Evolutionary conservation across 2,888 invertebrate genomes (phyloP).

Genomic region (Ophioninae sp.): DNA sequence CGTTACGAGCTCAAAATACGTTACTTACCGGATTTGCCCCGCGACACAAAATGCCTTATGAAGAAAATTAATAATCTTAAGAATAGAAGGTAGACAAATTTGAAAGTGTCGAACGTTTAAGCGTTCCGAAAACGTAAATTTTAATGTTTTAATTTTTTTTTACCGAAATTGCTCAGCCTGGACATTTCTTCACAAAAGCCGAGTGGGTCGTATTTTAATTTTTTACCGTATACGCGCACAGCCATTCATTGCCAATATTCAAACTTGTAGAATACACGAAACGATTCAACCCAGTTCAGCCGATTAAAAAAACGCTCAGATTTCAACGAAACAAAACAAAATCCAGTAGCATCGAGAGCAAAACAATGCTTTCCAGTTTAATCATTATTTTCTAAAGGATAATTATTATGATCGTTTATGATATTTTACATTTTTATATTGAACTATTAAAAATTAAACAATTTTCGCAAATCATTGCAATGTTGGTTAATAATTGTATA

Average conservation of each 20-base stretch:
- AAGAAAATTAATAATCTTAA: conserved; percentile 26
- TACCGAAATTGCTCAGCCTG: conserved; percentile 1
- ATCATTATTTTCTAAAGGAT: background rate
- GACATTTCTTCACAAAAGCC: conserved; percentile 5
- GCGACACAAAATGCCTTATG: conserved; percentile 52
- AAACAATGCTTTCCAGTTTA: background rate
- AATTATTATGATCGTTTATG: background rate
- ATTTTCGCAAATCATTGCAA: background rate
- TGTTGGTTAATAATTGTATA: background rate
- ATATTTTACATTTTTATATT: background rate
- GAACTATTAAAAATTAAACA: background rate
- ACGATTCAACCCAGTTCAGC: background rate
- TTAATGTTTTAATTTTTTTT: background rate
- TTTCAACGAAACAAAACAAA: background rate
- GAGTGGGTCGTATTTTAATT: conserved; percentile 25
- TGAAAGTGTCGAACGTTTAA: conserved; percentile 10
- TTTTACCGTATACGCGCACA: conserved; percentile 15
- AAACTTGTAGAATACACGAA: conserved; percentile 3
- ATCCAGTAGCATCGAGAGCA: background rate
- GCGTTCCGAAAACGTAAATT: background rate
- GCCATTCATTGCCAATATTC: conserved; percentile 34
- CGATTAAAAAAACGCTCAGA: background rate
- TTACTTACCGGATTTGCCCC: conserved; percentile 45
- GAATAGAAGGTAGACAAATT: conserved; percentile 22
- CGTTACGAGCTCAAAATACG: conserved; percentile 29